Conservation (phyloP, 2,888 invertebrate genomes). For the Chelonus formosanus region DNA sequence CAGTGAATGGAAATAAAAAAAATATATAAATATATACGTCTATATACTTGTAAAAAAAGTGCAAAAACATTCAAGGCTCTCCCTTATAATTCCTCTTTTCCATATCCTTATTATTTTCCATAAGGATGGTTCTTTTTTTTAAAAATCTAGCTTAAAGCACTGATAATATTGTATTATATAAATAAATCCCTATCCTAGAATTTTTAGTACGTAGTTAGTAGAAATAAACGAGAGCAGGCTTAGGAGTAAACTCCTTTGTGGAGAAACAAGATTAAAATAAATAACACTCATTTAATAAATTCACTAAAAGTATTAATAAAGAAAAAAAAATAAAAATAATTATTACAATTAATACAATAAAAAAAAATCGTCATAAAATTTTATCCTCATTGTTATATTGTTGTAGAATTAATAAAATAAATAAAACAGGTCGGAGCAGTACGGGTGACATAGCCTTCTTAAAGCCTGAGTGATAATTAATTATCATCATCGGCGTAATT, state of each 20-base stretch:
- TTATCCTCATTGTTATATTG: slow-evolving; percentile 36
- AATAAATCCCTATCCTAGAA: slow-evolving; percentile 9
- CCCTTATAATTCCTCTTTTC: too few species aligned
- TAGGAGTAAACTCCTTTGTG: slow-evolving; percentile 29
- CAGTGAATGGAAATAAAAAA: slow-evolving; percentile 28
- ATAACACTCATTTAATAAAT: slow-evolving; percentile 15
- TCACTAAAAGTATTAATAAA: slow-evolving; percentile 20
- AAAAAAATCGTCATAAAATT: slow-evolving; percentile 16
- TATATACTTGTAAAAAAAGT: too few species aligned
- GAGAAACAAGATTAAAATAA: slow-evolving; percentile 18
- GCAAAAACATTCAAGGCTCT: too few species aligned
- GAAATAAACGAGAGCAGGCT: slow-evolving; percentile 32
- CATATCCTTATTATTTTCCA: too few species aligned
- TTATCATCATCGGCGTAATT: slow-evolving; percentile 48
- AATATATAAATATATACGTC: slow-evolving; percentile 4
- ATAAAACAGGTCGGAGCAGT: slow-evolving; percentile 60
- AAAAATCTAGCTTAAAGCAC: background rate
- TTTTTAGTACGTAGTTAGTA: slow-evolving; percentile 21
- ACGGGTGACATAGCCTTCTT: slow-evolving; percentile 60
- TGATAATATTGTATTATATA: background rate
- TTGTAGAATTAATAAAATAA: slow-evolving; percentile 40
- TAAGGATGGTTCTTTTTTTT: too few species aligned
- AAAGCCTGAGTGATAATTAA: slow-evolving; percentile 53
- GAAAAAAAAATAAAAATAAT: slow-evolving; percentile 7
- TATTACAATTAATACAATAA: slow-evolving; percentile 4